These are phyloP conservation scores for Lasioglossum lativentre DNA, from an alignment of 2,888 invertebrate genomes.

Conservation along the genomic window DNA sequence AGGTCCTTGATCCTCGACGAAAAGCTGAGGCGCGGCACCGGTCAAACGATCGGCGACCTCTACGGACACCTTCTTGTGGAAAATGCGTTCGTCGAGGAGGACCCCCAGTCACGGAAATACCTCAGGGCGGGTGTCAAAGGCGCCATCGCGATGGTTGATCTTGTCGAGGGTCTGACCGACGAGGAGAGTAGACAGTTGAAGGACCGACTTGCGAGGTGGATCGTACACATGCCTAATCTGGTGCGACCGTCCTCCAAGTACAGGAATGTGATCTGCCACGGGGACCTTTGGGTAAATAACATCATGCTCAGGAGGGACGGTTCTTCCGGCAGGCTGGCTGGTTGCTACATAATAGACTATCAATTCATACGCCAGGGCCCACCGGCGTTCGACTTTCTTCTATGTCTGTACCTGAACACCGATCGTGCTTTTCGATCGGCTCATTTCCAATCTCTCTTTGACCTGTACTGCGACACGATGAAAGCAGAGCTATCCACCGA, in stretches of 20 bases:
- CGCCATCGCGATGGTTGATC: constrained; percentile 51
- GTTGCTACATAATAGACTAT: constrained; percentile 76
- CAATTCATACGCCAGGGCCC: constrained; percentile 73
- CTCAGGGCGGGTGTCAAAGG: constrained; percentile 51
- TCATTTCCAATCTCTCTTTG: constrained; percentile 68
- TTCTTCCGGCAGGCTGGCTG: constrained; percentile 41
- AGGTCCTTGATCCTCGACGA: constrained; percentile 76
- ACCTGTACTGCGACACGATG: constrained; percentile 69
- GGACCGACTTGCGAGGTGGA: constrained; percentile 56
- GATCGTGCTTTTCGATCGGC: constrained; percentile 63
- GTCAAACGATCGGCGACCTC: constrained; percentile 57
- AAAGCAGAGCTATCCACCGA: constrained; percentile 46
- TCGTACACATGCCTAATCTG: constrained; percentile 28
- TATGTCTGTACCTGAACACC: constrained; percentile 73
- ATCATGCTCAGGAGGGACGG: constrained; percentile 75
- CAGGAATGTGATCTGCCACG: constrained; percentile 76
- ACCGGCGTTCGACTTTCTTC: constrained; percentile 75
- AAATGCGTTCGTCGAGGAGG: constrained; percentile 43
- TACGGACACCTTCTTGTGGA: constrained; percentile 69
- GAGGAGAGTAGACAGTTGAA: constrained; percentile 62
- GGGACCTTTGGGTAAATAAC: constrained; percentile 80
- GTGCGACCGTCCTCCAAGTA: constrained; percentile 55
- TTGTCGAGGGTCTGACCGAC: constrained; percentile 54
- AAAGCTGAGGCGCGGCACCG: constrained; percentile 60
- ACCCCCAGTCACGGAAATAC: constrained; percentile 22